Evolutionary conservation across 2,888 invertebrate genomes (phyloP).

Genomic region (Steromphala cineraria): DNA sequence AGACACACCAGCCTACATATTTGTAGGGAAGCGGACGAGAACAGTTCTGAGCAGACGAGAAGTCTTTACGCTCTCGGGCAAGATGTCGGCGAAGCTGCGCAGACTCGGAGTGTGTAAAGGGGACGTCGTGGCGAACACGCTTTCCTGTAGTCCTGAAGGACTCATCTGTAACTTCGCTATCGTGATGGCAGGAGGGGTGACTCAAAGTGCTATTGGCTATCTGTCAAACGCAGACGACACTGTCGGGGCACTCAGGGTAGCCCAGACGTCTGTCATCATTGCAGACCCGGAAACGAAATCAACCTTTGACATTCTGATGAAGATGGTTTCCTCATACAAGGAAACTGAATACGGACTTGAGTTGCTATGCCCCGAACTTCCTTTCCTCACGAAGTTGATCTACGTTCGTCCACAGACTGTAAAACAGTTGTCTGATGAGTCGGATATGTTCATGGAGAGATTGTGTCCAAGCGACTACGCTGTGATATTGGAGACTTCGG

Average conservation of each 20-base stretch:
- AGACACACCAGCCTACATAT: not conserved
- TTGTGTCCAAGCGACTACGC: constrained; percentile 4
- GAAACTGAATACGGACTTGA: not conserved
- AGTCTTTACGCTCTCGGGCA: not conserved
- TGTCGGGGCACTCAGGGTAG: not conserved
- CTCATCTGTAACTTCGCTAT: not conserved
- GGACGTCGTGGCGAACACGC: not conserved
- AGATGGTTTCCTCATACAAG: not conserved
- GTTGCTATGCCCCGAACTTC: not conserved
- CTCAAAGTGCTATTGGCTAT: not conserved
- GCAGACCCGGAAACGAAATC: not conserved
- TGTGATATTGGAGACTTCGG: constrained; percentile 11
- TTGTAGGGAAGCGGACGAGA: not conserved
- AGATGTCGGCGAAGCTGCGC: not conserved
- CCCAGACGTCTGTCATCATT: not conserved
- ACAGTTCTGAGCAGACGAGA: not conserved
- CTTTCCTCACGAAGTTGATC: not conserved
- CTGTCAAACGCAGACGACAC: constrained; percentile 3
- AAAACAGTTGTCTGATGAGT: not conserved
- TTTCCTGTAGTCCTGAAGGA: not conserved
- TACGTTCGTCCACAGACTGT: not conserved
- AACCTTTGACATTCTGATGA: not conserved
- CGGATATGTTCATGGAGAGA: not conserved
- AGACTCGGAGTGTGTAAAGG: not conserved
- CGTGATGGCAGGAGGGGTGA: not conserved